These are phyloP conservation scores for Zaprionus bogoriensis DNA, from an alignment of 2,888 invertebrate species.

Conservation along the genomic window DNA sequence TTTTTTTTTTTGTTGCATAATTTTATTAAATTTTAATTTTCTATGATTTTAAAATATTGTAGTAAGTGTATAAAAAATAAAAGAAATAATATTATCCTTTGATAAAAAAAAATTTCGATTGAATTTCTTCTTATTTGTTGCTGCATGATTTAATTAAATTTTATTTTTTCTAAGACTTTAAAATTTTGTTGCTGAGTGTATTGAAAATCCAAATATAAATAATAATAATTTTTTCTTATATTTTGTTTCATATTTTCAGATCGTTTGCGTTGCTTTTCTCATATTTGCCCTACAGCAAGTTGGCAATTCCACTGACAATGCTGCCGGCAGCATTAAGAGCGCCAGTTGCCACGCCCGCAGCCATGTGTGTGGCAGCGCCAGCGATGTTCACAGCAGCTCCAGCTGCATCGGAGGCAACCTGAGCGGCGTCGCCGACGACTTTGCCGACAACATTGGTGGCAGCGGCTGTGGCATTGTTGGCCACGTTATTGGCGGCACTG, in stretches of 20 bases:
- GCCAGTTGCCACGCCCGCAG: conserved; percentile 10
- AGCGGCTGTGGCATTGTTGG: not conserved
- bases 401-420: conserved; percentile 5
- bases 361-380: conserved; percentile 11
- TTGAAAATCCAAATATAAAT: not conserved
- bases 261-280: not conserved
- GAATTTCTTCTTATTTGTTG: not conserved
- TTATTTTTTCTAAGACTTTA: not conserved
- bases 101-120: too few species aligned
- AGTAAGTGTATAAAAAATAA: not conserved
- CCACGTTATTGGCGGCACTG: not conserved
- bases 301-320: conserved; percentile 11
- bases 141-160: not conserved
- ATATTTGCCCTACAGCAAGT: conserved; percentile 8
- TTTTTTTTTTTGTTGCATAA: not conserved
- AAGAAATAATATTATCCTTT: not conserved
- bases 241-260: not conserved
- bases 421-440: not conserved
- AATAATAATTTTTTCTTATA: not conserved
- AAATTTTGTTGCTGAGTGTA: too few species aligned
- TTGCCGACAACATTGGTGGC: not conserved
- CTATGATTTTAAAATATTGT: not conserved
- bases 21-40: not conserved
- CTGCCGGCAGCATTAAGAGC: conserved; percentile 10
- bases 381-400: conserved; percentile 9